These are phyloP conservation scores for Dromas ardeola DNA, from an alignment of 2,113 vertebrate species.

Conservation along the genomic window DNA sequence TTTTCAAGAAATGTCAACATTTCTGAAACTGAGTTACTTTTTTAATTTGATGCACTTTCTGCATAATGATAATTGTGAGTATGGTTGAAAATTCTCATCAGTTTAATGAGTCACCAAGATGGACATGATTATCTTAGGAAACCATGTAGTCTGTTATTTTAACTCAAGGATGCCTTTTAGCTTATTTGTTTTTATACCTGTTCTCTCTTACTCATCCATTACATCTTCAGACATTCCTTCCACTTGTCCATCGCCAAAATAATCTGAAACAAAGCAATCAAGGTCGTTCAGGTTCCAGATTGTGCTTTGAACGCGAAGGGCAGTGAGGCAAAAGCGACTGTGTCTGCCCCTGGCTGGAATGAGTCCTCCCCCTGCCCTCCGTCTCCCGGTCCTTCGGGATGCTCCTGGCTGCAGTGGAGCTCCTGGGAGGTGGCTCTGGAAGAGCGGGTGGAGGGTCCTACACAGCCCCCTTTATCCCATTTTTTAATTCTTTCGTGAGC, in stretches of 20 bases:
- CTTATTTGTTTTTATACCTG: not conserved
- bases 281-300: not conserved
- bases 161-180: not conserved
- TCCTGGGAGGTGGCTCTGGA: not conserved
- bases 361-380: not conserved
- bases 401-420: not conserved
- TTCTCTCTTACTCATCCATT: not conserved
- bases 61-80: not conserved
- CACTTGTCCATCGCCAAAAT: too few species aligned
- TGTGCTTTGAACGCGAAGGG: not conserved
- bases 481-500: not conserved
- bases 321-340: accelerated
- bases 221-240: not conserved
- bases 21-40: not conserved
- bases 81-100: not conserved
- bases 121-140: not conserved
- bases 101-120: not conserved
- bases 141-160: accelerated
- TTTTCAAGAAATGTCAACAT: not conserved
- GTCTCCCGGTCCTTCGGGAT: not conserved
- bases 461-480: not conserved
- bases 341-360: not conserved
- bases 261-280: not conserved
- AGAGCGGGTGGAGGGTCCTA: not conserved
- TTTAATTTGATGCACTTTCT: not conserved